Evolutionary conservation across 2,113 vertebrate genomes (phyloP).

Genomic region (Hemibagrus wyckioides): DNA sequence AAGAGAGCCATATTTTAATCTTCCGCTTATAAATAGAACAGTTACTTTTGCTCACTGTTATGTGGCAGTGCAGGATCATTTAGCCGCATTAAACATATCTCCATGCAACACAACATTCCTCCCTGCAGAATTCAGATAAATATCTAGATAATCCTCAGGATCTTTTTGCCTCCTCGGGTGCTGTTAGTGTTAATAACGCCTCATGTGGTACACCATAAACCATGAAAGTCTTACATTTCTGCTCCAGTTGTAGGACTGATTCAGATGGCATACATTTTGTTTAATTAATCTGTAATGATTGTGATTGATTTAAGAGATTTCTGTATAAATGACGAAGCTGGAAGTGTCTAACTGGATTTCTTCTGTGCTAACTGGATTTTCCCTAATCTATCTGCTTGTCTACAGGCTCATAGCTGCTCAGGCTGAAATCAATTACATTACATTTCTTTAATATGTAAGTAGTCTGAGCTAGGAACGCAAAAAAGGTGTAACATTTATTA

Average conservation of each 20-base stretch:
- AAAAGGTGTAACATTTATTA: neutral
- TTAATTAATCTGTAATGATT: neutral
- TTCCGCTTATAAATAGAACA: neutral
- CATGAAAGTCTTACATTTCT: neutral
- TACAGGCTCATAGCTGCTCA: neutral
- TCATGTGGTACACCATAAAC: neutral
- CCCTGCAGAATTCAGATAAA: neutral
- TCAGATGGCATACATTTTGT: neutral
- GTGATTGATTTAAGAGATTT: neutral
- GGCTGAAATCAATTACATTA: neutral
- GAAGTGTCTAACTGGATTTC: neutral
- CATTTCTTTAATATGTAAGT: neutral
- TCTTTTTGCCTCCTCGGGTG: neutral
- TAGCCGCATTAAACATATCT: neutral
- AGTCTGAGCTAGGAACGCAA: neutral
- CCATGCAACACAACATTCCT: neutral
- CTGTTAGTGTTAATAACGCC: neutral
- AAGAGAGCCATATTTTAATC: neutral
- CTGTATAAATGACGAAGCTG: neutral
- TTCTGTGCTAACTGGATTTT: neutral
- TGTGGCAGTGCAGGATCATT: constrained; percentile 1
- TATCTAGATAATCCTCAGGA: neutral
- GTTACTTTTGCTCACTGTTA: neutral
- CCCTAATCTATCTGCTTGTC: neutral
- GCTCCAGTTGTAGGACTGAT: neutral